Base-by-base conservation (phyloP, 2,888 invertebrate genomes). In the Xanthia togata region DNA sequence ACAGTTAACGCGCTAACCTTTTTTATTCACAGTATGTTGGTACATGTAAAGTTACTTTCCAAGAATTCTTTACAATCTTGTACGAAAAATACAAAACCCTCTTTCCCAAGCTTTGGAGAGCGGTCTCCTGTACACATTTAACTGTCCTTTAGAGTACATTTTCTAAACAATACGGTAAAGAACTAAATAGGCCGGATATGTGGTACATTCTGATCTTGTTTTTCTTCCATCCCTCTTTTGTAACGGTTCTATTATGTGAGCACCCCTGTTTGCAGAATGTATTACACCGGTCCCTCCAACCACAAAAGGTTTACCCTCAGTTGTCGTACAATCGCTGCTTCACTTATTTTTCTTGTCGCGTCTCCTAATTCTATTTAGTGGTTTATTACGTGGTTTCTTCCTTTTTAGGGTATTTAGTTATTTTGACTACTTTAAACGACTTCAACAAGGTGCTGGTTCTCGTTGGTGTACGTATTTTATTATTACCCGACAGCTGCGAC, bases 191-290 rank as follows among this genome's bases (percentile, higher is more conserved):
- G 81, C 81, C 83, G 83, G 86, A 79, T 82, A 59, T 72, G 65
- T 81, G 83, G 79, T 87, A 86, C 82, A 83, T 83, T 83, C 85
- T 86, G 87, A 88, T 92, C 86, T 83, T 89, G 86, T 91, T 89
- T 92, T 88, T 90, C 88, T 90, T 91, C 88, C 85, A 87, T 89
- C 80, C 87, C 85, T 73, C 89, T 87, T 89, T 91, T 92, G 89
- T 91, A 82, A 87, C 87, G 83, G 87, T 89, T 91, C 89, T 91
- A 90, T 92, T 92, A 91, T 92, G 88, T 90, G 89, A 83, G 89
- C 86, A 87, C 87, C 90, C 89, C 85, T 91, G 92, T 92, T 92
- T 91, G 90, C 86, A 75, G 86, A 91, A 89, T 87, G 90, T 92
- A 91, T 92, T 91, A 93, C 89, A 73, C 77, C 82, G 89, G 89